phyloP scores from a whole-genome alignment of 2,888 invertebrate species.

The Cosmopolites sordidus region DNA sequence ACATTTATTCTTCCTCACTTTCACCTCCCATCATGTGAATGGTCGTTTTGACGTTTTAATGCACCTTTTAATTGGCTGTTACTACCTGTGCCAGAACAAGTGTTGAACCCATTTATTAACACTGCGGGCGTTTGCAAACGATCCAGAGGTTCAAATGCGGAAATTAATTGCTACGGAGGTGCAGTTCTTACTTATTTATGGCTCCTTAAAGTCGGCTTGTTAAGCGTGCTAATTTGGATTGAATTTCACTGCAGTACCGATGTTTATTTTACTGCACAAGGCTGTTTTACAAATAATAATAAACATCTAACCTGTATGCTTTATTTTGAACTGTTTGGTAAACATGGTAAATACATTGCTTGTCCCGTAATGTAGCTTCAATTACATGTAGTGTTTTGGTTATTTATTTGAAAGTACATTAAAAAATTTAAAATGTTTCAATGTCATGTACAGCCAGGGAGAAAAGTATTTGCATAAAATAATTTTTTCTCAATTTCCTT shows the following conservation, averaged over 20 bases:
- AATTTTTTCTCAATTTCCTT: too few relatives aligned
- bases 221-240: conserved; percentile 2
- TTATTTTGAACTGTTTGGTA: too few relatives aligned
- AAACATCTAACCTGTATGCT: too few relatives aligned
- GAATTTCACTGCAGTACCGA: neutral
- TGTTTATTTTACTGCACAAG: too few relatives aligned
- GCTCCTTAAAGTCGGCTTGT: conserved; percentile 16
- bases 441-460: too few relatives aligned
- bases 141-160: neutral
- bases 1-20: conserved; percentile 24
- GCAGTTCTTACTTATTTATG: conserved; percentile 9
- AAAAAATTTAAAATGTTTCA: too few relatives aligned
- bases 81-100: conserved; percentile 38
- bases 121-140: neutral
- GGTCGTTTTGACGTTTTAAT: conserved; percentile 34
- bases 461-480: too few relatives aligned
- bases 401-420: too few relatives aligned
- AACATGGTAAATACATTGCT: too few relatives aligned
- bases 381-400: too few relatives aligned
- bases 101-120: conserved; percentile 32
- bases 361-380: too few relatives aligned
- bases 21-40: conserved; percentile 21
- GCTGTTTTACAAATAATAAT: too few relatives aligned
- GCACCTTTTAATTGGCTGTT: conserved; percentile 39
- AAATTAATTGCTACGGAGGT: conserved; percentile 17